Base-by-base conservation (phyloP, 2,113 vertebrate genomes). In the Psephotus haematonotus region DNA sequence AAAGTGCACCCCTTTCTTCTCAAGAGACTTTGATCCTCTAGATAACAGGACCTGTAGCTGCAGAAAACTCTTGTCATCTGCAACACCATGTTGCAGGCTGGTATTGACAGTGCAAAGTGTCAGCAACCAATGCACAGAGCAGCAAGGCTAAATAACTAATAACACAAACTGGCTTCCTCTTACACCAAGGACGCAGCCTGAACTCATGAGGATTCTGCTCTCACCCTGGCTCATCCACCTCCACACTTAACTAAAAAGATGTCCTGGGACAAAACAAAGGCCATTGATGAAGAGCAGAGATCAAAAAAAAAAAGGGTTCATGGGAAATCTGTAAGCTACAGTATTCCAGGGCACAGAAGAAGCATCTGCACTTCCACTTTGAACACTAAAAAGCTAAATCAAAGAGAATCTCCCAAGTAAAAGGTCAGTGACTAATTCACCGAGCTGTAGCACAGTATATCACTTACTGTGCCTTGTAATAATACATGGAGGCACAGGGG, bases 121-220 rank as follows among this genome's bases (percentile, higher is more conserved):
- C 97, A 90, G 90, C 53, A 95, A 96, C 97, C 4, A 14, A 97
- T 91, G 96, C 93, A 84, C 93, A 95, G 95, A 97, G 95, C 97
- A 98, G 97, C 37, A 47, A 74, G 71, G 87, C 62, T 98, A 80
- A 84, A 98, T 98, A 98, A 98, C 98, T 98, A 95, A 97, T 94
- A 33, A 35, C 3, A 5, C 39, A 18, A 39, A 79, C 15, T 2
- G 13, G 37, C 46, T 60, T 35, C 33, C 59, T 57, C 52, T 43
- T 13, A 7, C 57, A 37, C 46, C 31, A 76, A 75, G 0, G 25
- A 10, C 22, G 57, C 72, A 53, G 25, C 46, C 41, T 37, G 14
- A 59, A 22, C n/a, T 59, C 57, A 59, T 10, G 33, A 59, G 33
- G 33, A 59, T 59, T 57, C 63, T 59, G 11, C 15, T 10, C 24